Evolutionary conservation across 2,113 vertebrate genomes (phyloP).

Genomic region (Carassius gibelio): DNA sequence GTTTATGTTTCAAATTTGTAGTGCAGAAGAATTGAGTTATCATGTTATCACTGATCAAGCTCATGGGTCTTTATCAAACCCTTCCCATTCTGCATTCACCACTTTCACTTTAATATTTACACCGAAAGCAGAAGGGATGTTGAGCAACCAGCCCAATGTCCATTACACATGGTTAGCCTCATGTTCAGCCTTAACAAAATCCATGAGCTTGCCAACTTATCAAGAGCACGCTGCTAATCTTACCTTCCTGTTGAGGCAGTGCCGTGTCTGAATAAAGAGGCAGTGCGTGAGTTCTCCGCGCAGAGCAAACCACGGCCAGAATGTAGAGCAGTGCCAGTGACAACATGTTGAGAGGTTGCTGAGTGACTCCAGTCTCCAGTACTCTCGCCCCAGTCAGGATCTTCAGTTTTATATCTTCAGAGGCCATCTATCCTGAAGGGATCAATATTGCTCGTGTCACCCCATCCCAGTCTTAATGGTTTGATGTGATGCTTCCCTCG

Average conservation of each 20-base stretch:
- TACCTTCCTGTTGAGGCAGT: conserved; percentile 72
- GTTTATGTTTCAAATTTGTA: no score
- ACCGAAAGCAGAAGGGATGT: neutral
- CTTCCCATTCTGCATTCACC: neutral
- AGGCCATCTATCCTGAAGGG: conserved; percentile 68
- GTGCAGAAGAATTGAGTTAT: neutral
- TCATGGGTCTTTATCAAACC: neutral
- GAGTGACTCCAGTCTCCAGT: conserved; percentile 50
- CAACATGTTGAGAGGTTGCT: conserved; percentile 68
- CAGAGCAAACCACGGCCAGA: conserved; percentile 68
- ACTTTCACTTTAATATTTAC: neutral
- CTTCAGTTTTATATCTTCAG: conserved; percentile 72
- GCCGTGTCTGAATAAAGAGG: conserved; percentile 71
- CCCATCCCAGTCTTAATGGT: conserved; percentile 72
- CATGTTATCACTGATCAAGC: neutral
- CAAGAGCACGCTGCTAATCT: conserved; percentile 14
- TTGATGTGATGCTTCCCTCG: conserved; percentile 68
- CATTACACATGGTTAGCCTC: neutral
- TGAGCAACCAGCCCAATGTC: neutral
- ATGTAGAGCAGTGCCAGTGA: conserved; percentile 66
- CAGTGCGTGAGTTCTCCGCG: conserved; percentile 64
- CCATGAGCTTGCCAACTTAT: neutral
- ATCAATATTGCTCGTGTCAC: conserved; percentile 76
- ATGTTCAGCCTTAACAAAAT: neutral
- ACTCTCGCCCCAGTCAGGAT: conserved; percentile 35